phyloP scores from a whole-genome alignment of 2,888 invertebrate species.

The Ischnura elegans region DNA sequence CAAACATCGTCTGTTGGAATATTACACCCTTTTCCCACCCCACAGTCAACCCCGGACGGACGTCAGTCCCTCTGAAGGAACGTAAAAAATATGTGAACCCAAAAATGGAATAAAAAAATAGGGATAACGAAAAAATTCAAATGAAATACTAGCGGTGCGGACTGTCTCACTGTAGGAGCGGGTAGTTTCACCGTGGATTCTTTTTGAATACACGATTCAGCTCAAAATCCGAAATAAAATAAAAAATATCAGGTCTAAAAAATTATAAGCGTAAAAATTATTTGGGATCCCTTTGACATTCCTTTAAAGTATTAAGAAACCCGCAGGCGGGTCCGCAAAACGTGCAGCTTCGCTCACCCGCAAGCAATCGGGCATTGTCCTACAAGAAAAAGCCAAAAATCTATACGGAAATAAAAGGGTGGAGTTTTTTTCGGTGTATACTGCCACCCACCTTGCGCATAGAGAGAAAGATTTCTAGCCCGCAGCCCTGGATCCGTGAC shows the following conservation, averaged over 20 bases:
- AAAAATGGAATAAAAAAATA: background rate
- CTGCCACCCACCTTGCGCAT: background rate
- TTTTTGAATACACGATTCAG: background rate
- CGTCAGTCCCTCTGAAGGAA: background rate
- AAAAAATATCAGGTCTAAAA: background rate
- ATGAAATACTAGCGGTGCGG: background rate
- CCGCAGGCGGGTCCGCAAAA: background rate
- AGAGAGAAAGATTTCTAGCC: background rate
- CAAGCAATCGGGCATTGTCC: background rate
- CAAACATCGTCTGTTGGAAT: background rate
- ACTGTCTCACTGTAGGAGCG: background rate
- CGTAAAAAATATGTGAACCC: background rate
- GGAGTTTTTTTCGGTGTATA: background rate
- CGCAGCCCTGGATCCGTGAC: background rate
- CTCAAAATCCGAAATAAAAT: background rate
- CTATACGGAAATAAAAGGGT: background rate
- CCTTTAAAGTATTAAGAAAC: background rate
- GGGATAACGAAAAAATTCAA: background rate
- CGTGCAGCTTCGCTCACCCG: background rate
- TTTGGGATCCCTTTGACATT: background rate
- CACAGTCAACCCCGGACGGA: no score
- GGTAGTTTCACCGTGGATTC: background rate
- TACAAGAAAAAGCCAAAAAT: background rate
- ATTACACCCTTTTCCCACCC: background rate
- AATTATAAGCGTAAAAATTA: background rate